Base-by-base conservation (phyloP, 2,888 invertebrate genomes). In the Aphodius granarius region DNA sequence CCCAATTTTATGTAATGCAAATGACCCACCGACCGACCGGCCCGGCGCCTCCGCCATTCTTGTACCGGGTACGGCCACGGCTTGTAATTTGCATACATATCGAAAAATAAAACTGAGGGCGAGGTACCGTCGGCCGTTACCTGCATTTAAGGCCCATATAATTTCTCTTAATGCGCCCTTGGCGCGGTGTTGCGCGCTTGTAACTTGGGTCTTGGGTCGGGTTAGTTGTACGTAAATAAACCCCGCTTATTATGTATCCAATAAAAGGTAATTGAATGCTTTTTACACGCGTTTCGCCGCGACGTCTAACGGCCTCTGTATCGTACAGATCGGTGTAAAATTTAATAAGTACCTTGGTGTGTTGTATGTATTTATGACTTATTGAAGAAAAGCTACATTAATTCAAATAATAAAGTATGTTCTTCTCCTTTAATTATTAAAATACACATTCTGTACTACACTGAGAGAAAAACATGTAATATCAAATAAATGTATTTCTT, bases 1-100 rank as follows among this genome's bases (percentile, higher is more conserved):
- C 20, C 71, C 64, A 64, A 63, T 74, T 74, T 74, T 71, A 71
- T 71, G 68, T 22, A 68, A 68, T 22, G 68, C 22, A 21, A 68
- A 68, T 22, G 68, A 43, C 43, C 43, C 9, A 43, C n/a, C n/a
- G n/a, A n/a, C n/a, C n/a, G n/a, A n/a, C n/a, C n/a, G n/a, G 13
- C 43, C 43, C 43, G 19, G 68, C 22, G 21, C 68, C 68, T 68
- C 68, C 68, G 13, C 43, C 43, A 43, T 43, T 13, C 9, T 6
- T 22, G 68, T 68, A 20, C 16, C 65, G 19, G 68, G 68, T 68
- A 68, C 68, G 20, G 68, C 17, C 19, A 65, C 65, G 18, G 16
- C 16, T 18, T 22, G 21, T 20, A 43, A 68, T 68, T 68, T 68
- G 68, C 68, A 68, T 68, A 68, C 68, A 68, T 68, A 68, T 68